Evolutionary conservation across 2,888 invertebrate species (phyloP), one percentile per base, ranked within the genome.

Genomic region (Laspeyria flexula): DNA sequence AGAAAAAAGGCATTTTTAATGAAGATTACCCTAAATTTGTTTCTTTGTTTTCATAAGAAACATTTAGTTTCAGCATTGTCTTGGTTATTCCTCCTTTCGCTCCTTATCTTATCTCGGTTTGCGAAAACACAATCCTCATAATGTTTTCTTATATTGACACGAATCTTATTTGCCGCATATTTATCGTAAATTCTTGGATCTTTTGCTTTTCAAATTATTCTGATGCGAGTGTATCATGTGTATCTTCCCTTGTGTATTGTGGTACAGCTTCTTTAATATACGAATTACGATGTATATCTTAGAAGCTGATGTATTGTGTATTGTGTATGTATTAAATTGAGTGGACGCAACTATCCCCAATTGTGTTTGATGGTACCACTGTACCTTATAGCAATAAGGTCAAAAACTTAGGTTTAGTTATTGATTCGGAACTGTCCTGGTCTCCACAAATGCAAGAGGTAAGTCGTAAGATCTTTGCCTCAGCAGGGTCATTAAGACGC

Each of bases 121-220:
- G 5, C 33, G 43, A 47, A 55, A 59, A 66, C 40, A 66, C 55
- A 58, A 62, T 59, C 45, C 41, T 55, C 46, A 43, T 50, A 58
- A 58, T 53, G 50, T 55, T 61, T 53, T 61, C 45, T 59, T 44
- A 54, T 65, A 66, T 66, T 56, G 63, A 56, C 51, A 49, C 49
- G 34, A 58, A 40, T 55, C 60, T 47, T 60, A 60, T 56, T 52
- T 5, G 33, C 34, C 45, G 40, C 33, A 43, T 56, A 59, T 66
- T 38, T 25, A 38, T 43, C 45, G 48, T 56, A 48, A 51, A 46
- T 47, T 48, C 43, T 35, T 29, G 33, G 47, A 60, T 45, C 12
- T 18, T 53, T 54, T 23, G 40, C 38, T 23, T 51, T 44, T 55
- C 42, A 50, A 55, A 56, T 55, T 46, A 57, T 53, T 43, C 41